A percentile compares a stretch with the other conserved stretches of the same genome.
phyloP scores from a whole-genome alignment of 2,888 invertebrate genomes.

The Spisula solida region DNA sequence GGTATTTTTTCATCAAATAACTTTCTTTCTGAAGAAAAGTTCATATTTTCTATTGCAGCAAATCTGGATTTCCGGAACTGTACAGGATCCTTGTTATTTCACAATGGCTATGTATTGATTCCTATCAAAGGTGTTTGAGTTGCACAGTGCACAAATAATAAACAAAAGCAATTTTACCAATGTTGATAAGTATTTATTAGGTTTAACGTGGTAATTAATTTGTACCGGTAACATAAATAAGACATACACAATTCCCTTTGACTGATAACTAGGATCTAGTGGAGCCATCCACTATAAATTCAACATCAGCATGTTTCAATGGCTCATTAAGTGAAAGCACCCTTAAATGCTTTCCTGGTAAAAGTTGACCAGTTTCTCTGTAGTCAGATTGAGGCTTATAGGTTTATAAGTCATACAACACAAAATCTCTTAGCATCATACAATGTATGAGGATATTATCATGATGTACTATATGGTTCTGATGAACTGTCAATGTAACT shows the following conservation, averaged over 20 bases:
- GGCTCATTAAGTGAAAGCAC: not conserved
- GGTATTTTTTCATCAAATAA: too few relatives aligned
- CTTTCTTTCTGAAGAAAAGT: too few relatives aligned
- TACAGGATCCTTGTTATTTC: too few relatives aligned
- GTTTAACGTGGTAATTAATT: conserved; percentile 53
- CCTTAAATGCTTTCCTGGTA: not conserved
- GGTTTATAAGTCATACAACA: conserved; percentile 9
- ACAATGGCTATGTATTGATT: too few relatives aligned
- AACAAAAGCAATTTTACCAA: conserved; percentile 14
- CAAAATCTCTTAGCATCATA: not conserved
- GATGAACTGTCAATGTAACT: not conserved
- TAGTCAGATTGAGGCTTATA: conserved; percentile 8
- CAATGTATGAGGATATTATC: not conserved
- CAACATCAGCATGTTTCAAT: conserved; percentile 4
- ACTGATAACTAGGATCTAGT: conserved; percentile 21
- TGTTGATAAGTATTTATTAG: conserved; percentile 61
- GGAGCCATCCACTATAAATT: not conserved
- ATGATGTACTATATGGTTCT: conserved; percentile 3
- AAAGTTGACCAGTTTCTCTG: not conserved
- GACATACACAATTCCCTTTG: conserved; percentile 39
- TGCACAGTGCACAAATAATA: too few relatives aligned
- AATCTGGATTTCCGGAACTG: too few relatives aligned
- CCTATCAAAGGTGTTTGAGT: too few relatives aligned
- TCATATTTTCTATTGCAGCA: too few relatives aligned
- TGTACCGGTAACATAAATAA: conserved; percentile 47